Evolutionary conservation across 92 coral and sea anemone genomes (phyloP).

Genomic region (Phenganax subtilis): DNA sequence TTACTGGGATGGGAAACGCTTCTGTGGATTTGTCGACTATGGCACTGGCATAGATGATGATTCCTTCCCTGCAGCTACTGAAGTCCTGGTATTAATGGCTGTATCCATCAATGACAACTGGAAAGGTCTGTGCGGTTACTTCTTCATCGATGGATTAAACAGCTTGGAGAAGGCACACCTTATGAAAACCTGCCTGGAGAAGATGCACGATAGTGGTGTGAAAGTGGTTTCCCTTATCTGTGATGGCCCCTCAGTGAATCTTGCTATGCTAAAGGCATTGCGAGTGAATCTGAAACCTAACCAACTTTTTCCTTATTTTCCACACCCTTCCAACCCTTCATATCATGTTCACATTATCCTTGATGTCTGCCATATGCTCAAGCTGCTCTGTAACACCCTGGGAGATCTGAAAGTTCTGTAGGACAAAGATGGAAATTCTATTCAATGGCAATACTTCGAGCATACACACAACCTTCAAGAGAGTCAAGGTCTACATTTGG

Average conservation of each 20-base stretch:
- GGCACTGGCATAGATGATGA: constrained; percentile 34
- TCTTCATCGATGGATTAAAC: constrained; percentile 30
- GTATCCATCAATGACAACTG: constrained; percentile 19
- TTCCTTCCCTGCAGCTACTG: constrained; percentile 34
- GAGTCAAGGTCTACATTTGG: constrained; percentile 17
- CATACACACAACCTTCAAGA: constrained; percentile 24
- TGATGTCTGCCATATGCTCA: constrained; percentile 26
- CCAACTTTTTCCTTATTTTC: background rate
- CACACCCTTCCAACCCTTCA: constrained; percentile 24
- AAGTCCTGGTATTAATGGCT: constrained; percentile 34
- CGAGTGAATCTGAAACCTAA: constrained; percentile 1
- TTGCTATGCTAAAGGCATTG: constrained; percentile 29
- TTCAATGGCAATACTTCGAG: constrained; percentile 18
- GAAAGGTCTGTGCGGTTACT: constrained; percentile 29
- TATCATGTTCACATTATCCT: constrained; percentile 17
- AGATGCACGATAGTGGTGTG: constrained; percentile 32
- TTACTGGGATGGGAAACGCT: constrained; percentile 37
- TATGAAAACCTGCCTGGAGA: background rate
- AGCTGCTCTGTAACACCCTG: constrained; percentile 17
- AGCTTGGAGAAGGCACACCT: constrained; percentile 29
- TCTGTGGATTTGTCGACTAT: constrained; percentile 26
- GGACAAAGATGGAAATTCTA: constrained; percentile 1
- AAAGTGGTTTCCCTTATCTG: constrained; percentile 29
- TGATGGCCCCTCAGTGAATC: constrained; percentile 31
- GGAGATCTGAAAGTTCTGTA: background rate